Evolutionary conservation across 2,113 vertebrate genomes (phyloP), one percentile per base, ranked within the genome.

Genomic region (Melospiza melodia): DNA sequence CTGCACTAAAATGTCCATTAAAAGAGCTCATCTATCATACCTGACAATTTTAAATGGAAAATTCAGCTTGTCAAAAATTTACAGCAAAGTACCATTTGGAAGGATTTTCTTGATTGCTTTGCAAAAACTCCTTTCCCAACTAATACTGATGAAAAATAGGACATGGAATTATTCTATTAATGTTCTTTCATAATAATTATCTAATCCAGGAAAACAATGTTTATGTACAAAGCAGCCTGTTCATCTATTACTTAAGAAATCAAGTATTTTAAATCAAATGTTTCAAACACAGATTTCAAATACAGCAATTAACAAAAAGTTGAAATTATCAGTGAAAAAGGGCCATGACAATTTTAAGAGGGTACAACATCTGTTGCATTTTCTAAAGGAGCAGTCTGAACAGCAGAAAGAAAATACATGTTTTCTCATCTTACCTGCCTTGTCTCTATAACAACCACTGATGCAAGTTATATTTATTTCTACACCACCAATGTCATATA

Each of bases 381-480:
- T 92, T 61, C 41, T 77, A 72, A 94, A 94, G 94, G 61, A 73
- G 58, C 81, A 93, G 59, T 69, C 58, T 84, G 71, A 95, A 85
- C 51, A 63, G 71, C 76, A 73, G 84, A 93, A 95, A 52, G 80
- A 95, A 93, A 96, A 44, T 87, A 52, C 90, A 66, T 75, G 86
- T 80, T 95, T 85, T 94, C 96, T 84, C 93, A 79, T 86, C 83
- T 95, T 92, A 95, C 87, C 93, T 97, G 93, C 58, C 92, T 95
- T 95, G 88, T 97, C 81, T 96, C 96, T 96, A 97, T 95, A 97
- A 97, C 90, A 97, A 98, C 94, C 94, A 97, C 24, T 97, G 95
- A 97, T 97, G 89, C 95, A 97, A 98, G 87, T 73, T 21, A 1
- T 85, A 94, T 96, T 96, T 97, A 97, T 95, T 97, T 92, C 95